These are phyloP conservation scores for Archips xylosteana DNA, from an alignment of 2,888 invertebrate genomes.

Conservation along the genomic window DNA sequence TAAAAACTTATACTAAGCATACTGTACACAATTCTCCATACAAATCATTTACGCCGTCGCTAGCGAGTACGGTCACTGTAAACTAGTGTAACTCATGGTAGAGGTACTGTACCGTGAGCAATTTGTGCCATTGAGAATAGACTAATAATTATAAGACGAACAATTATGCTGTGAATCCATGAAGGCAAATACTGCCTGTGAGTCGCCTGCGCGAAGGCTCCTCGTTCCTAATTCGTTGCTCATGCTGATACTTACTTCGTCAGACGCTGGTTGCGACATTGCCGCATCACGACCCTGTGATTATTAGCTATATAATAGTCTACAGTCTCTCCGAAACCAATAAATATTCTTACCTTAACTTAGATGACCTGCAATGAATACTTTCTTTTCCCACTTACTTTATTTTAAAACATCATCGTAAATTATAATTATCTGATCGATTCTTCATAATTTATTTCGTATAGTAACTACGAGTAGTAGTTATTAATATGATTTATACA, in stretches of 20 bases:
- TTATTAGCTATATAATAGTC: slow-evolving; percentile 45
- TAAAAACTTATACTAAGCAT: no score
- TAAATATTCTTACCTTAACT: background rate
- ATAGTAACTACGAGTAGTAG: no score
- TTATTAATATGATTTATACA: slow-evolving; percentile 33
- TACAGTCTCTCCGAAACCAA: background rate
- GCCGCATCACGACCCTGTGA: slow-evolving; percentile 56
- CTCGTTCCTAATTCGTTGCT: slow-evolving; percentile 70
- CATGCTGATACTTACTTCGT: slow-evolving; percentile 60
- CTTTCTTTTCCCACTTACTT: slow-evolving; percentile 4
- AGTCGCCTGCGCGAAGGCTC: slow-evolving; percentile 55
- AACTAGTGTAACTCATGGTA: no score
- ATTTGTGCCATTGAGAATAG: slow-evolving; percentile 49
- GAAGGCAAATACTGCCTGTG: slow-evolving; percentile 34
- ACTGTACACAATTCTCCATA: no score
- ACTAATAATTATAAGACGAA: slow-evolving; percentile 22
- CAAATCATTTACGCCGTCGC: no score
- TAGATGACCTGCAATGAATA: background rate
- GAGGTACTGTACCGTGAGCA: slow-evolving; percentile 54
- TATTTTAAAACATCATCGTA: slow-evolving; percentile 40
- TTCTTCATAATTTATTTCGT: slow-evolving; percentile 27
- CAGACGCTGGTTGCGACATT: slow-evolving; percentile 55
- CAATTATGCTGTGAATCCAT: slow-evolving; percentile 11
- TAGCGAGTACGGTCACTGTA: no score
- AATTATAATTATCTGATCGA: slow-evolving; percentile 14